phyloP scores from a whole-genome alignment of 1,140 invertebrate genomes.

The Temnothorax nylanderi region DNA sequence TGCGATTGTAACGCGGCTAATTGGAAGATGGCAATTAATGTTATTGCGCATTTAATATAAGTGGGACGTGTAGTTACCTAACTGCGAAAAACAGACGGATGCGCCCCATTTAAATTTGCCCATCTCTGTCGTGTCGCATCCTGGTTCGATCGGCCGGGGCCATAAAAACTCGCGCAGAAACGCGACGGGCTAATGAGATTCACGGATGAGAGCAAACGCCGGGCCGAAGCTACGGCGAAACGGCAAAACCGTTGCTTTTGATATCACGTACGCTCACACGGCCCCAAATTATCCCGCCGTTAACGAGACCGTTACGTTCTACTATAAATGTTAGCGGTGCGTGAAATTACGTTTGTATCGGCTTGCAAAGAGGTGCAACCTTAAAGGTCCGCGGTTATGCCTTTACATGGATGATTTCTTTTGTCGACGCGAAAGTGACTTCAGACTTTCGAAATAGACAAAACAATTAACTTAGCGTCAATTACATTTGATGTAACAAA shows the following conservation, averaged over 20 bases:
- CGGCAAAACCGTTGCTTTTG: slow-evolving; percentile 46
- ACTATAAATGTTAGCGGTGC: slow-evolving; percentile 43
- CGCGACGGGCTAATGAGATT: slow-evolving; percentile 34
- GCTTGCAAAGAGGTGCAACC: slow-evolving; percentile 23
- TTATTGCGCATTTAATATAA: background rate
- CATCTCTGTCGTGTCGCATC: background rate
- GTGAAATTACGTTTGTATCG: slow-evolving; percentile 51
- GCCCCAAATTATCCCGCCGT: slow-evolving; percentile 31
- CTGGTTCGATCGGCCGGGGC: background rate
- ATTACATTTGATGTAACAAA: background rate
- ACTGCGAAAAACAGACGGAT: background rate
- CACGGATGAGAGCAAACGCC: slow-evolving; percentile 35
- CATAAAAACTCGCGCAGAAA: slow-evolving; percentile 28
- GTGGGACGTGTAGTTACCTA: background rate
- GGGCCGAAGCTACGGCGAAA: background rate
- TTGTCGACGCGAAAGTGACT: background rate
- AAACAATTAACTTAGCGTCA: background rate
- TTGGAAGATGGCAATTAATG: slow-evolving; percentile 22
- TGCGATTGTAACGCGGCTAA: background rate
- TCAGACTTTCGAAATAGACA: background rate
- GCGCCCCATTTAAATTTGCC: slow-evolving; percentile 18
- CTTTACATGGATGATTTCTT: slow-evolving; percentile 5
- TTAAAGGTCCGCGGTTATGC: background rate
- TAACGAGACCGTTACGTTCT: slow-evolving; percentile 38
- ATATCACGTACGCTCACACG: slow-evolving; percentile 34